A percentile compares a stretch with the other conserved stretches of the same genome.
Conservation (phyloP, 2,888 invertebrate genomes). For the Ochlodes sylvanus region DNA sequence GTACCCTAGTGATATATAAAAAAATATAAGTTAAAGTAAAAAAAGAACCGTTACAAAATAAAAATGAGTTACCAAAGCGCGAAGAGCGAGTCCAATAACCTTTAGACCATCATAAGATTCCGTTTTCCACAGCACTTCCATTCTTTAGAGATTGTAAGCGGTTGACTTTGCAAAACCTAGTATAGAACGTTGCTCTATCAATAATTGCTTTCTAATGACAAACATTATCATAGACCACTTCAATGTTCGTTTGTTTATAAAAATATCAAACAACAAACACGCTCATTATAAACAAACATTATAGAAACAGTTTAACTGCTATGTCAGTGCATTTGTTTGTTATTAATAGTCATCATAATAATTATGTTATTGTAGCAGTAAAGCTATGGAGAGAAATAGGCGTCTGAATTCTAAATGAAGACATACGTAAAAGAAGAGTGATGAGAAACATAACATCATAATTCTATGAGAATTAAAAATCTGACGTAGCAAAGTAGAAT, state of each 20-base stretch:
- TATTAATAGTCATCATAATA: not conserved
- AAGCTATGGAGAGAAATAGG: too few species aligned
- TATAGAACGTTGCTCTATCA: conserved; percentile 10
- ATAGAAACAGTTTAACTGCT: conserved; percentile 4
- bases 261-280: conserved; percentile 40
- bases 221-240: conserved; percentile 38
- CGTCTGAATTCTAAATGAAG: too few species aligned
- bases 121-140: conserved; percentile 49
- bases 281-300: conserved; percentile 20
- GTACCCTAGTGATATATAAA: conserved; percentile 19
- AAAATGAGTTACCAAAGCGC: conserved; percentile 53
- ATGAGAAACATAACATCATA: too few species aligned
- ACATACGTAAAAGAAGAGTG: too few species aligned
- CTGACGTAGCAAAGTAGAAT: too few species aligned
- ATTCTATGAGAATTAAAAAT: too few species aligned
- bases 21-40: conserved; percentile 39
- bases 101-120: conserved; percentile 49
- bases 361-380: not conserved
- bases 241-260: conserved; percentile 41
- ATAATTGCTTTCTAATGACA: conserved; percentile 20
- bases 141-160: conserved; percentile 28
- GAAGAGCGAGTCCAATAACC: conserved; percentile 55
- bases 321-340: conserved; percentile 3
- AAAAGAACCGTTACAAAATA: conserved; percentile 34
- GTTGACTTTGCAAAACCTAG: not conserved